A percentile compares a stretch with the other conserved stretches of the same genome.
Conservation (phyloP, 2,113 vertebrate genomes). For the Cygnus atratus region DNA sequence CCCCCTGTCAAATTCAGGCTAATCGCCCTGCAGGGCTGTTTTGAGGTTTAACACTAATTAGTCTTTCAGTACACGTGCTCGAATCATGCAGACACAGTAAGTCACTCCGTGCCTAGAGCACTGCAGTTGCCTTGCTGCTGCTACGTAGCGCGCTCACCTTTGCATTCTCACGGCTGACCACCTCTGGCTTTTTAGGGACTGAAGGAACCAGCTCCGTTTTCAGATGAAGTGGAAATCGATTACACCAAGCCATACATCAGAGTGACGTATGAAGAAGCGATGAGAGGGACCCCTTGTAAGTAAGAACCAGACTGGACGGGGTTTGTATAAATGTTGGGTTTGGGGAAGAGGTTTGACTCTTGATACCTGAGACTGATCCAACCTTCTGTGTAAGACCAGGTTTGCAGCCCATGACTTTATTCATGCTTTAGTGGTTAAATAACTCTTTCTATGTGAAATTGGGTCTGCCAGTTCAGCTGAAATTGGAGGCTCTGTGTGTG, state of each 20-base stretch:
- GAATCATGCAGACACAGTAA: not conserved
- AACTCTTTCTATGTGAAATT: not conserved
- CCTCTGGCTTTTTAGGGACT: constrained; percentile 78
- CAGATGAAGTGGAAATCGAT: constrained; percentile 86
- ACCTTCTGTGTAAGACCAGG: not conserved
- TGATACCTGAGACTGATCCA: not conserved
- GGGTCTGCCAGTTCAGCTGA: not conserved
- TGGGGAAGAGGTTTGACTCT: not conserved
- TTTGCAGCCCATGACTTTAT: not conserved
- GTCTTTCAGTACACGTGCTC: not conserved
- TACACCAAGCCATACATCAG: constrained; percentile 84
- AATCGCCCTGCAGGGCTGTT: not conserved
- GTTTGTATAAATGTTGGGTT: not conserved
- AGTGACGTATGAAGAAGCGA: constrained; percentile 90
- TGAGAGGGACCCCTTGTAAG: constrained; percentile 89
- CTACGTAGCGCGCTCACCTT: not conserved
- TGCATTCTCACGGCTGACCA: not conserved
- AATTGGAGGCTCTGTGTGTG: not conserved
- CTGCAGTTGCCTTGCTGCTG: not conserved
- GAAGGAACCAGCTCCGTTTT: constrained; percentile 89
- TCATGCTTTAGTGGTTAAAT: not conserved
- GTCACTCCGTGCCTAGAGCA: not conserved
- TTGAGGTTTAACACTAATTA: not conserved
- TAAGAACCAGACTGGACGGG: not conserved
- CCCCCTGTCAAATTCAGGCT: not conserved